Conservation (phyloP, 2,797 vertebrate genomes). For the Cephalopachus bancanus region DNA sequence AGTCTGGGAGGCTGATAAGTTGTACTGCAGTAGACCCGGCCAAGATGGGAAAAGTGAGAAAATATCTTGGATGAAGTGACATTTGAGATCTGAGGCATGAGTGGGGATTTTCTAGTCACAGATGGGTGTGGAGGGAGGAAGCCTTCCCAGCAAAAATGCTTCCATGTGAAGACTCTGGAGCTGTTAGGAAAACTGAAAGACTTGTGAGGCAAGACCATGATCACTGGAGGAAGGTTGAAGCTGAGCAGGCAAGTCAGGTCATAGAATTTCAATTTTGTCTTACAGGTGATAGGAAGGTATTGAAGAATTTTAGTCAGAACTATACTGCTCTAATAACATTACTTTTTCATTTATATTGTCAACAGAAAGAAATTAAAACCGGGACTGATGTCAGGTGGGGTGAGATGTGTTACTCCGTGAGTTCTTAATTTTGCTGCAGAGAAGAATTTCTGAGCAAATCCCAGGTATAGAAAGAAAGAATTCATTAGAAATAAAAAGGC, state of each 20-base stretch:
- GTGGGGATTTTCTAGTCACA: not conserved
- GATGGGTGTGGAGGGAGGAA: too few species aligned
- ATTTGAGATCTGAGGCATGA: not conserved
- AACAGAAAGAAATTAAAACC: not conserved
- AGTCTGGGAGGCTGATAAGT: not conserved
- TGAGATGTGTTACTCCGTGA: too few species aligned
- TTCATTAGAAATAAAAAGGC: too few species aligned
- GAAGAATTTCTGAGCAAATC: too few species aligned
- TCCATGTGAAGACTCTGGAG: not conserved
- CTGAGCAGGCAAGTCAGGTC: not conserved
- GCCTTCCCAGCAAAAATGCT: not conserved
- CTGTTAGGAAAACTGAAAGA: not conserved
- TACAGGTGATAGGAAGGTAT: not conserved
- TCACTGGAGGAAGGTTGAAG: not conserved
- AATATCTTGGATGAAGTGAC: not conserved
- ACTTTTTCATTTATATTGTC: not conserved
- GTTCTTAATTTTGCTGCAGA: too few species aligned
- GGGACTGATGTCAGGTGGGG: too few species aligned
- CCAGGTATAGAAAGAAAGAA: too few species aligned
- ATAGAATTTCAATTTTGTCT: not conserved
- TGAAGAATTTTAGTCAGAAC: not conserved
- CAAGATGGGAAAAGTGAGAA: not conserved
- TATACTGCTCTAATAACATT: not conserved
- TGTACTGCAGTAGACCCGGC: not conserved
- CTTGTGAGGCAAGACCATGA: not conserved